A percentile compares a stretch with the other conserved stretches of the same genome.
phyloP scores from a whole-genome alignment of 1,140 invertebrate genomes.

The Euwallacea similis region DNA sequence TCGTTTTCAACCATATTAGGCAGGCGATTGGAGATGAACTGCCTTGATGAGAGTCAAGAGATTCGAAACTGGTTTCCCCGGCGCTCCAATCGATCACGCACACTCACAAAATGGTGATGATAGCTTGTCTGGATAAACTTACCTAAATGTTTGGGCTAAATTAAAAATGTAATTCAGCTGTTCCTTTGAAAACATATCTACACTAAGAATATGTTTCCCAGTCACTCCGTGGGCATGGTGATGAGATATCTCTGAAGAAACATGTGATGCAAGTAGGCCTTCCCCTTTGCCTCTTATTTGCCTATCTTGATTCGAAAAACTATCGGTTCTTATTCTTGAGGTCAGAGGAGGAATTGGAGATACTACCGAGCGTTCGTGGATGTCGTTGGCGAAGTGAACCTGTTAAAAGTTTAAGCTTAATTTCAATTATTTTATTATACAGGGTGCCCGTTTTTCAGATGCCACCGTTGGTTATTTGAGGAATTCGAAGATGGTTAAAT shows the following conservation, averaged over 20 bases:
- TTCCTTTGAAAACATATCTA: slow-evolving; percentile 86
- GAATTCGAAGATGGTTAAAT: too few species aligned
- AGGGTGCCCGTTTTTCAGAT: too few species aligned
- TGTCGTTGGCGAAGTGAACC: slow-evolving; percentile 61
- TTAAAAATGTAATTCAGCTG: slow-evolving; percentile 93
- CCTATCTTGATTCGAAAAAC: slow-evolving; percentile 41
- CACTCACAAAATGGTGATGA: too few species aligned
- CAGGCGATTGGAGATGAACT: too few species aligned
- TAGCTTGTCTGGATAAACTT: not conserved
- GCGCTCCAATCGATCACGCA: too few species aligned
- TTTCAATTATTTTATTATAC: not conserved
- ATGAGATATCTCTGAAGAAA: slow-evolving; percentile 37
- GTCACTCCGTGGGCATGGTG: slow-evolving; percentile 60
- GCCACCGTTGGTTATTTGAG: too few species aligned
- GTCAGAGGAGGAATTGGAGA: slow-evolving; percentile 52
- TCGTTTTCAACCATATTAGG: too few species aligned
- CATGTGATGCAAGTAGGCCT: slow-evolving; percentile 26
- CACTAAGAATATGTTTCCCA: slow-evolving; percentile 82
- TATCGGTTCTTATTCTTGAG: slow-evolving; percentile 60
- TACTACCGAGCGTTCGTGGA: slow-evolving; percentile 52
- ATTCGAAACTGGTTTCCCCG: too few species aligned
- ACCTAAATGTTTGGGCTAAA: slow-evolving; percentile 83
- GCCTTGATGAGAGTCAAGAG: too few species aligned
- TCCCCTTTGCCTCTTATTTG: slow-evolving; percentile 26
- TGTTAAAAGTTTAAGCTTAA: not conserved